Evolutionary conservation across 1,140 invertebrate genomes (phyloP), one percentile per base, ranked within the genome.

Genomic region (Melipona quadrifasciata): DNA sequence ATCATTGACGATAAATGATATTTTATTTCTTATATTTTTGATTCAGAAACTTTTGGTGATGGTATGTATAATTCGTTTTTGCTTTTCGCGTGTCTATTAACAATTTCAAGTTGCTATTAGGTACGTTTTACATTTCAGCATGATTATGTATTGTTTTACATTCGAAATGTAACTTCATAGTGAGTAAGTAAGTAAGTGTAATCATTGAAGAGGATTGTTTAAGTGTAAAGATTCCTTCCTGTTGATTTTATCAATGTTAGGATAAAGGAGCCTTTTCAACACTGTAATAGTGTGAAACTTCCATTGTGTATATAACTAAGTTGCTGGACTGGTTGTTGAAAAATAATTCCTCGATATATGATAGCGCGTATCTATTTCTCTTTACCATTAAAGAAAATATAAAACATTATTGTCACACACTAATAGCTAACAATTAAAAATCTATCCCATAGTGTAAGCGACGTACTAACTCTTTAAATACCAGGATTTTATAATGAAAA

Each of bases 401-500:
- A 71, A 72, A 71, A 47, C 24, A 80, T 80, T 80, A 84, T 57
- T 17, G 58, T 34, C n/a, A n/a, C n/a, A n/a, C n/a, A 83, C 27
- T 82, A 85, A 65, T 89, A 82, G 61, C 65, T 86, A 89, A 76
- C 27, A 58, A 58, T 78, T 86, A 88, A 80, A 88, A 80, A 78
- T 84, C 67, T 71, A 88, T 57, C 65, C 34, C 19, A 21, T 85
- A 91, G 89, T 88, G 88, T 78, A 84, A 92, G 86, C 89, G 90
- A 90, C 51, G 39, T 83, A 92, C 80, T 91, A 92, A 90, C 90
- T 47, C 39, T 92, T 86, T 83, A 81, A 87, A 79, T 84, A 91
- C 85, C 84, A 84, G 84, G 65, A 90, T 90, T 93, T 93, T 93
- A 91, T 92, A 92, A 92, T 87, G 72, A 83, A 93, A 61, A 89